These are phyloP conservation scores for Oreohelix idahoensis DNA, from an alignment of 1,140 invertebrate species.

Conservation along the genomic window DNA sequence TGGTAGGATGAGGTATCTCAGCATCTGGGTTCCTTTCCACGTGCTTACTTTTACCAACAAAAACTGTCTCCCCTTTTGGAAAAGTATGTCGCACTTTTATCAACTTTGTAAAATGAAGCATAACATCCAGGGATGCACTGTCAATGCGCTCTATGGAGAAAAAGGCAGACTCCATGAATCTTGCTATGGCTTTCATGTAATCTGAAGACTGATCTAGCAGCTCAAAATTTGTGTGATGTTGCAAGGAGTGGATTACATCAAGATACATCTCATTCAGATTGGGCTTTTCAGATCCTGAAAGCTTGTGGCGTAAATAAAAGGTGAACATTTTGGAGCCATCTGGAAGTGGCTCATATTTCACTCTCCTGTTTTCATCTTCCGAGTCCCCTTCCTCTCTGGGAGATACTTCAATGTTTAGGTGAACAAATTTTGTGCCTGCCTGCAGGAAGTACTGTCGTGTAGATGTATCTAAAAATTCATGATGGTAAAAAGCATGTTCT, in stretches of 20 bases:
- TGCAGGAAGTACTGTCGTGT: constrained; percentile 19
- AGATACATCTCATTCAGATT: constrained; percentile 63
- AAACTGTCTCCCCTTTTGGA: constrained; percentile 19
- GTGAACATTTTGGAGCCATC: constrained; percentile 61
- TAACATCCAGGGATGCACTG: constrained; percentile 31
- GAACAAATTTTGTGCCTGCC: constrained; percentile 28
- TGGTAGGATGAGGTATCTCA: background rate
- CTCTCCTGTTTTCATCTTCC: constrained; percentile 33
- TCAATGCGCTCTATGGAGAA: constrained; percentile 55
- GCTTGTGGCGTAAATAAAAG: constrained; percentile 3
- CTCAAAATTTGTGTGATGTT: constrained; percentile 62
- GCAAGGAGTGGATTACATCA: constrained; percentile 54
- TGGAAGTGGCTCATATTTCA: constrained; percentile 37
- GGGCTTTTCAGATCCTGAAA: constrained; percentile 42
- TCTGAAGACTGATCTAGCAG: constrained; percentile 49
- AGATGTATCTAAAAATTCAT: constrained; percentile 1
- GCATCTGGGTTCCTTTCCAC: background rate
- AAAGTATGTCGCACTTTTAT: constrained; percentile 6
- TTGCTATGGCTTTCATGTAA: constrained; percentile 61
- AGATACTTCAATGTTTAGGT: constrained; percentile 37
- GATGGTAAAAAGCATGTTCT: constrained; percentile 29
- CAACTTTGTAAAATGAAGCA: constrained; percentile 15
- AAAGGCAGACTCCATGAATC: constrained; percentile 61
- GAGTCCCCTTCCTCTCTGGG: background rate
- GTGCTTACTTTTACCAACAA: constrained; percentile 18